Percentiles rank a stretch among this genome's conserved stretches.
These are phyloP conservation scores for Etheostoma nigrum DNA, from an alignment of 2,797 vertebrate genomes.

Conservation along the genomic window DNA sequence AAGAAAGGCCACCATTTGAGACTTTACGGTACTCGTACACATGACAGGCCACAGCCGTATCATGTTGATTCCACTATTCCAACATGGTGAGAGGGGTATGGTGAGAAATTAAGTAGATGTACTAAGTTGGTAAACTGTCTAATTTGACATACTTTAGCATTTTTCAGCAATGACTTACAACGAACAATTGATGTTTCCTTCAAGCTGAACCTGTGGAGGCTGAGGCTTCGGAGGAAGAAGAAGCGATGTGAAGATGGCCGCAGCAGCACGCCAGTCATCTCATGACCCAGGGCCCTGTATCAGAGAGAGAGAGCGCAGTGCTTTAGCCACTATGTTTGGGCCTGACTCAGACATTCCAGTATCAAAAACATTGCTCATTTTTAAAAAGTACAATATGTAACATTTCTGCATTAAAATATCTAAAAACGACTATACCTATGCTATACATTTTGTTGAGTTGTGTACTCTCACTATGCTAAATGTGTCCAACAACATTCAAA, in stretches of 20 bases:
- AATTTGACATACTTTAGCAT: neutral
- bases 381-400: too few relatives aligned
- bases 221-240: neutral
- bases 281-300: too few relatives aligned
- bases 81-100: neutral
- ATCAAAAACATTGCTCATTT: neutral
- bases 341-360: neutral
- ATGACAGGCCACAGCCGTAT: neutral
- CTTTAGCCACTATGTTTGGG: neutral
- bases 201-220: neutral
- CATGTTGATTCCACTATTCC: neutral
- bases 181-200: neutral
- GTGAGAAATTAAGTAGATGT: neutral
- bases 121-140: too few relatives aligned
- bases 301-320: neutral
- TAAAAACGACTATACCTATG: too few relatives aligned
- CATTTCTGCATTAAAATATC: too few relatives aligned
- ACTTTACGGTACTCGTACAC: too few relatives aligned
- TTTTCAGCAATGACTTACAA: neutral
- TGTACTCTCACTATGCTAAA: too few relatives aligned
- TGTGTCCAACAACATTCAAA: too few relatives aligned
- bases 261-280: neutral
- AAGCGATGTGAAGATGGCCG: neutral
- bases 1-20: neutral
- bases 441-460: too few relatives aligned